These are phyloP conservation scores for Ptilodon capucinus DNA, from an alignment of 2,888 invertebrate genomes.

Conservation along the genomic window DNA sequence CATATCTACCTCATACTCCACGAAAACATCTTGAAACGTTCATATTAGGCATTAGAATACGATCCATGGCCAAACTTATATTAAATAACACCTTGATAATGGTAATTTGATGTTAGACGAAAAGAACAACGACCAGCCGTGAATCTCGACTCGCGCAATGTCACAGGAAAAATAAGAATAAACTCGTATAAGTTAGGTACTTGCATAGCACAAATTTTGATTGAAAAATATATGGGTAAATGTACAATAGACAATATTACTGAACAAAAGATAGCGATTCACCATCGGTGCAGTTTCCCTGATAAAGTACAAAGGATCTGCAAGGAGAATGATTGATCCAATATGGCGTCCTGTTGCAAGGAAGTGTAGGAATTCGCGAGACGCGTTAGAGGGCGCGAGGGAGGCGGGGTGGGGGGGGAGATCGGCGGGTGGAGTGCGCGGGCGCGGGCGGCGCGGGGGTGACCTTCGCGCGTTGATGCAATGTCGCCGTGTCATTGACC, in stretches of 20 bases:
- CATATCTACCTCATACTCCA: background rate
- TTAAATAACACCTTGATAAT: slow-evolving; percentile 2
- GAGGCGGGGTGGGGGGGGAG: slow-evolving; percentile 31
- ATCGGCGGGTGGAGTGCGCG: slow-evolving; percentile 29
- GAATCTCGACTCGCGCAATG: slow-evolving; percentile 1
- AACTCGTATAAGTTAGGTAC: background rate
- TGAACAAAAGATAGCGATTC: background rate
- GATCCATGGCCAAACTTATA: background rate
- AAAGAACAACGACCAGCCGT: slow-evolving; percentile 2
- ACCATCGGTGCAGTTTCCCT: background rate
- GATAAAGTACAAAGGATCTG: slow-evolving; percentile 5
- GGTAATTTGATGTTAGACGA: slow-evolving; percentile 1
- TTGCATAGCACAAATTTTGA: background rate
- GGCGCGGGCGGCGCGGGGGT: slow-evolving; percentile 44
- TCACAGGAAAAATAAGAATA: background rate
- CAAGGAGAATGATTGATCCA: slow-evolving; percentile 61
- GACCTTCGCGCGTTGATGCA: slow-evolving; percentile 80
- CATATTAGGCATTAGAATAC: background rate
- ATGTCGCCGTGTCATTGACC: slow-evolving; percentile 82
- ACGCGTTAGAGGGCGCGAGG: slow-evolving; percentile 41
- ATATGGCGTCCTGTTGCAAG: slow-evolving; percentile 65
- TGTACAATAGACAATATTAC: too few species aligned
- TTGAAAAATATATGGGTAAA: background rate
- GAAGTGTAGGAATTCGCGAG: slow-evolving; percentile 45
- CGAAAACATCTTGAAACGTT: background rate